These are phyloP conservation scores for Pollimyrus isidori DNA, from an alignment of 2,113 vertebrate genomes.

Conservation along the genomic window DNA sequence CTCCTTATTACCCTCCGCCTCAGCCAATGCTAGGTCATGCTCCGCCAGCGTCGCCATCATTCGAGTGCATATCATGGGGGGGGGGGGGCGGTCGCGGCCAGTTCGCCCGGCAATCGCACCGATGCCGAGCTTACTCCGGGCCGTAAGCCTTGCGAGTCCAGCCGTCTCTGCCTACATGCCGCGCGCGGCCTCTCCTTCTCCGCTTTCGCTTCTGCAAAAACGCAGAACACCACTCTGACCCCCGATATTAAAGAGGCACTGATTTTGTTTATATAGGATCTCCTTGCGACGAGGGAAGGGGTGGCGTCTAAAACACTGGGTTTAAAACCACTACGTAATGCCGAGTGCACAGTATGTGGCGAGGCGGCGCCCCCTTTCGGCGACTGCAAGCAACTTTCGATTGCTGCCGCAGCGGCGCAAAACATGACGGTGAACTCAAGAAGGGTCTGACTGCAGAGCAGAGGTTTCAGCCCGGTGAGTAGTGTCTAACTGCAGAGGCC, in stretches of 20 bases:
- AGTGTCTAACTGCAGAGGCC: not conserved
- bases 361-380: constrained; percentile 40
- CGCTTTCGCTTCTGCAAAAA: not conserved
- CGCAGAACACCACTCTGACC: not conserved
- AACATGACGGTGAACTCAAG: not conserved
- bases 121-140: constrained; percentile 14
- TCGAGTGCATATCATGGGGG: constrained; percentile 24
- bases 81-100: constrained; percentile 10
- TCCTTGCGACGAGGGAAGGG: constrained; percentile 40
- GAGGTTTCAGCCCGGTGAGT: not conserved
- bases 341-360: not conserved
- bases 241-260: constrained; percentile 11
- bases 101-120: constrained; percentile 29
- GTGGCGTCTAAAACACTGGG: constrained; percentile 50
- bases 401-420: not conserved
- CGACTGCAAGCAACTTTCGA: not conserved
- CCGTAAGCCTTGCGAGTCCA: not conserved
- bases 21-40: constrained; percentile 60
- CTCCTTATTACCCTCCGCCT: constrained; percentile 58
- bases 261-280: constrained; percentile 54
- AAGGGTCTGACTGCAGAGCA: not conserved
- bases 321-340: constrained; percentile 62
- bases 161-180: constrained; percentile 32
- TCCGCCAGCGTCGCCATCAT: constrained; percentile 65
- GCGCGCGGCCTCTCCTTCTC: not conserved